Evolutionary conservation across 2,888 invertebrate species (phyloP).

Genomic region (Minunthozetes semirufus): DNA sequence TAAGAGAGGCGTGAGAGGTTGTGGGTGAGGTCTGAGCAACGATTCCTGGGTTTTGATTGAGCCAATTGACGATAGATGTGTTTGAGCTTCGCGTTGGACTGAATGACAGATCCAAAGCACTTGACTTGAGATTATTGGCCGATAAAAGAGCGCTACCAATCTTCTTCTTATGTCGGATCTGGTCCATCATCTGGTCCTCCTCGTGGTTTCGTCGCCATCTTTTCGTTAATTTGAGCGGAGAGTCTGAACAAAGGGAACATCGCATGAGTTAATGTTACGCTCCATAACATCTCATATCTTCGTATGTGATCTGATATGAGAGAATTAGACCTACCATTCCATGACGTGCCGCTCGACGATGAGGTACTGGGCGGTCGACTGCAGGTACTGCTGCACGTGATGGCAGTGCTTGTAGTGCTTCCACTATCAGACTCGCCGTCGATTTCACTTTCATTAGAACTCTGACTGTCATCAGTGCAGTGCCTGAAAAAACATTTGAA

Average conservation of each 20-base stretch:
- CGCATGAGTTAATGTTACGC: not conserved
- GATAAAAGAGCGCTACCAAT: not conserved
- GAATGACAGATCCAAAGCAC: slow-evolving; percentile 26
- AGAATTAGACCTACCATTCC: slow-evolving; percentile 8
- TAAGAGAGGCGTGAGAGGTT: not conserved
- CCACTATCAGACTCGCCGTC: slow-evolving; percentile 37
- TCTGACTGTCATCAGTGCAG: slow-evolving; percentile 33
- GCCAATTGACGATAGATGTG: slow-evolving; percentile 35
- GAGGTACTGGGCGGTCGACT: slow-evolving; percentile 36
- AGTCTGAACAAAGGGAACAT: slow-evolving; percentile 22
- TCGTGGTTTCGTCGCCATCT: slow-evolving; percentile 43
- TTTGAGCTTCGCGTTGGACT: slow-evolving; percentile 15
- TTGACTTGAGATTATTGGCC: slow-evolving; percentile 13
- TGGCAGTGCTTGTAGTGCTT: slow-evolving; percentile 36
- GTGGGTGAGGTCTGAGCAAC: slow-evolving; percentile 8
- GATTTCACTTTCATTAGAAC: slow-evolving; percentile 36
- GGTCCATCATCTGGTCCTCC: slow-evolving; percentile 39
- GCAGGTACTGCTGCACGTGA: slow-evolving; percentile 28
- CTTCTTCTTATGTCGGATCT: not conserved
- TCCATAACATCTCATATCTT: not conserved
- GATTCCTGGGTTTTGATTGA: slow-evolving; percentile 28
- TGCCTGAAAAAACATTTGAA: slow-evolving; percentile 12
- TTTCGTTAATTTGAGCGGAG: slow-evolving; percentile 43
- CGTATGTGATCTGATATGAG: not conserved
- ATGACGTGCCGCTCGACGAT: slow-evolving; percentile 36